phyloP scores from a whole-genome alignment of 2,888 invertebrate species.

The Tiliacea aurago region DNA sequence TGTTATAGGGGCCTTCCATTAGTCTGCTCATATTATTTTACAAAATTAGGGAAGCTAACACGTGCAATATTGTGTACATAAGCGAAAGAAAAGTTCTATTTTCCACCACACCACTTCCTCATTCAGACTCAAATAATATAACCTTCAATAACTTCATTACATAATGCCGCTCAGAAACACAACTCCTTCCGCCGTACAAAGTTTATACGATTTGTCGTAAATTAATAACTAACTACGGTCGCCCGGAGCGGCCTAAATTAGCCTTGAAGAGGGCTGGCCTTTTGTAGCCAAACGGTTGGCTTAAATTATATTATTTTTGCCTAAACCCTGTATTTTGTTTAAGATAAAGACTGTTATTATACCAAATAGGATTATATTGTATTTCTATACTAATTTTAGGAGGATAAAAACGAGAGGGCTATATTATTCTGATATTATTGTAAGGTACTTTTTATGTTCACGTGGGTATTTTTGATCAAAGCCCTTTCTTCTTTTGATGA shows the following conservation, averaged over 20 bases:
- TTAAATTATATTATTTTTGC: slow-evolving; percentile 52
- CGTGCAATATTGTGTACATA: too few species aligned
- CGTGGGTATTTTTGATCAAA: background rate
- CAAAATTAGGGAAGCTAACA: too few species aligned
- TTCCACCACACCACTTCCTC: background rate
- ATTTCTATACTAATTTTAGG: slow-evolving; percentile 12
- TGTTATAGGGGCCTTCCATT: too few species aligned
- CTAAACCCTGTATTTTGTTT: slow-evolving; percentile 49
- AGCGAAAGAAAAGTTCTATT: too few species aligned
- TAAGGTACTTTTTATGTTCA: background rate
- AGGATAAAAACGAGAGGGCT: slow-evolving; percentile 24
- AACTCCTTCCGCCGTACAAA: slow-evolving; percentile 17
- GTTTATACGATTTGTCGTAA: slow-evolving; percentile 55
- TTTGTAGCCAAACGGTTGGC: slow-evolving; percentile 38
- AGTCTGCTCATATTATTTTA: too few species aligned
- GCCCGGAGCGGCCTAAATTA: slow-evolving; percentile 48
- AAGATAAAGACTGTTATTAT: slow-evolving; percentile 43
- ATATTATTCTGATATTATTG: slow-evolving; percentile 14
- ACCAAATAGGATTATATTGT: slow-evolving; percentile 52
- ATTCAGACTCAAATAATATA: background rate
- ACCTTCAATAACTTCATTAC: slow-evolving; percentile 11
- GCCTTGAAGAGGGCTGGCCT: slow-evolving; percentile 47
- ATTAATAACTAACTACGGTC: slow-evolving; percentile 58
- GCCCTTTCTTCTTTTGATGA: background rate
- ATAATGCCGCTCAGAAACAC: slow-evolving; percentile 30